A percentile compares a stretch with the other conserved stretches of the same genome.
Conservation (phyloP, 53 echinoderm and acorn worm genomes). For the Holothuria scabra region DNA sequence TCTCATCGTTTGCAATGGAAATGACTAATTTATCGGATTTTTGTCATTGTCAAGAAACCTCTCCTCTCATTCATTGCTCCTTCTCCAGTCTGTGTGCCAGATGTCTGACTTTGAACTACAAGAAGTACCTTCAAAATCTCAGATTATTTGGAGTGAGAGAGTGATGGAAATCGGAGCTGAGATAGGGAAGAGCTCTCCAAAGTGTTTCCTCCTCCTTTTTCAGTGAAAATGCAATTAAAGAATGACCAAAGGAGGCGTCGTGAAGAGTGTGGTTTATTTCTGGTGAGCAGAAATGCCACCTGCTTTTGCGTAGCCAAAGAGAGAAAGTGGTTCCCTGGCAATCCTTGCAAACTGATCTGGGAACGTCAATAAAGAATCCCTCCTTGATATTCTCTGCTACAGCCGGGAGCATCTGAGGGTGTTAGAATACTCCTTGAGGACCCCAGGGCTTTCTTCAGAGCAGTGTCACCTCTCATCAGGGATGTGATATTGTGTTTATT, state of each 20-base stretch:
- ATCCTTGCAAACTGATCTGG: constrained; percentile 33
- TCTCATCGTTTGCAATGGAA: too few relatives aligned
- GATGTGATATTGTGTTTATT: too few relatives aligned
- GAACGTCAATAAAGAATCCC: constrained; percentile 28
- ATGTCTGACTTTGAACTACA: too few relatives aligned
- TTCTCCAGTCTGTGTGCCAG: too few relatives aligned
- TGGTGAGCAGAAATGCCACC: constrained; percentile 8
- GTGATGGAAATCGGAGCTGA: background rate
- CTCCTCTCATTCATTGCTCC: too few relatives aligned
- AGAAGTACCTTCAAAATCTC: background rate
- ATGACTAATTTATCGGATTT: too few relatives aligned
- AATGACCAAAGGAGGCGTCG: background rate
- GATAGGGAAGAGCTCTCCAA: background rate
- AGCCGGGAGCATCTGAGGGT: background rate
- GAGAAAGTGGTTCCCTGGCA: background rate
- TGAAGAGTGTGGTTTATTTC: background rate
- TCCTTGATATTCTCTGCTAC: constrained; percentile 1
- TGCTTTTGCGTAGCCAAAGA: background rate
- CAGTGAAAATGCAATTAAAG: constrained; percentile 34
- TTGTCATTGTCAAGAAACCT: too few relatives aligned
- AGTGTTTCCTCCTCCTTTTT: background rate
- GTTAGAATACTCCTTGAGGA: constrained; percentile 21
- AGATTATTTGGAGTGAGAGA: background rate
- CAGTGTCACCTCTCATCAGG: background rate
- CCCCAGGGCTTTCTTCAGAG: constrained; percentile 1